A percentile compares a stretch with the other conserved stretches of the same genome.
Evolutionary conservation across 2,888 invertebrate species (phyloP).

Genomic region (Lasioglossum vierecki): DNA sequence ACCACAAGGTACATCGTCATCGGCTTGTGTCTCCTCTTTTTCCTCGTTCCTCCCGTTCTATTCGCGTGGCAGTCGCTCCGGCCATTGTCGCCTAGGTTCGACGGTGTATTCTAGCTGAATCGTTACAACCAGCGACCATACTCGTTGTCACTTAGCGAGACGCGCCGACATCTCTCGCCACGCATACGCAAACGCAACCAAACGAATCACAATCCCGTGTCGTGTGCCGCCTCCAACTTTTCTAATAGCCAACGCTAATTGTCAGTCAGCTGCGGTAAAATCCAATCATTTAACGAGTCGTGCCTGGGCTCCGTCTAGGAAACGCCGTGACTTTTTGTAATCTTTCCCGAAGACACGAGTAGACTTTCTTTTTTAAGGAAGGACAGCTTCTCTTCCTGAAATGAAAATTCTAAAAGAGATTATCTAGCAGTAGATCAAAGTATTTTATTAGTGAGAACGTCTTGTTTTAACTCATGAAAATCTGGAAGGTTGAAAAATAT

Average conservation of each 20-base stretch:
- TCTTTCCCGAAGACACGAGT: not conserved
- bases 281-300: not conserved
- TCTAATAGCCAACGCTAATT: not conserved
- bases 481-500: not conserved
- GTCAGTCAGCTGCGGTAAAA: not conserved
- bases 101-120: conserved; percentile 60
- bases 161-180: conserved; percentile 46
- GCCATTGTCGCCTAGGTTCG: conserved; percentile 62
- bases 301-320: not conserved
- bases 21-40: conserved; percentile 50
- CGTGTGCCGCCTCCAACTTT: conserved; percentile 17
- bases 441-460: too few relatives aligned
- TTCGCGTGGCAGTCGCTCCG: conserved; percentile 23
- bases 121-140: conserved; percentile 59
- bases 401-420: too few relatives aligned
- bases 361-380: not conserved
- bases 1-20: conserved; percentile 68
- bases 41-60: conserved; percentile 28
- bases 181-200: conserved; percentile 57
- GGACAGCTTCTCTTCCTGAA: too few relatives aligned
- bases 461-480: not conserved
- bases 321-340: not conserved
- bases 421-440: too few relatives aligned
- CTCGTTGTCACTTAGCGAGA: conserved; percentile 45
- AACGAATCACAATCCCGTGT: conserved; percentile 59